phyloP scores from a whole-genome alignment of 2,797 vertebrate genomes.

The Coracias cyanogaster region DNA sequence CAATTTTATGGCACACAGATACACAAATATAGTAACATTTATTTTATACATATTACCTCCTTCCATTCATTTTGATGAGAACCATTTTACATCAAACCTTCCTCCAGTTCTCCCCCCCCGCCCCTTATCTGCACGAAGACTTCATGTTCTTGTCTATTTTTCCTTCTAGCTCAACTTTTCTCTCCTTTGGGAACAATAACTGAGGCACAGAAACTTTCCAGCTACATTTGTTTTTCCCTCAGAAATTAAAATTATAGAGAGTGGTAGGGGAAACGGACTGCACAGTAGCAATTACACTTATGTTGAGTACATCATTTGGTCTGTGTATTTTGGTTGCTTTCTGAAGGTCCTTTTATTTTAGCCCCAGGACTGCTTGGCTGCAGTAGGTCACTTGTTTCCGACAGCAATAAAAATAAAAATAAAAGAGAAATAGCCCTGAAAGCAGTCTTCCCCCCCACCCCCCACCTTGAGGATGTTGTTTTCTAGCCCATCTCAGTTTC shows the following conservation, averaged over 20 bases:
- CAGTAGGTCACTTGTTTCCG: constrained; percentile 66
- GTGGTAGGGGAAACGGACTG: not conserved
- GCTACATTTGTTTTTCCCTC: constrained; percentile 21
- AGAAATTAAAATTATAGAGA: constrained; percentile 37
- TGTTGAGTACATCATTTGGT: constrained; percentile 19
- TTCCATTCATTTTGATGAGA: not conserved
- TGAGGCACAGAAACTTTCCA: constrained; percentile 28
- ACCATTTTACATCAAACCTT: not conserved
- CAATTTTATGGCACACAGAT: not conserved
- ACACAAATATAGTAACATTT: not conserved
- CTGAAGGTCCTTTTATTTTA: constrained; percentile 61
- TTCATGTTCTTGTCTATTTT: constrained; percentile 10
- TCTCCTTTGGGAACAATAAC: constrained; percentile 20
- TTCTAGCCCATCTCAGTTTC: constrained; percentile 41
- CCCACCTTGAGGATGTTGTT: constrained; percentile 34
- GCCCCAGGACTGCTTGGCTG: constrained; percentile 46
- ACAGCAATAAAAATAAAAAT: constrained; percentile 54
- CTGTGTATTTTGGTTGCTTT: constrained; percentile 60
- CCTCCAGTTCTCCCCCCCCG: not conserved
- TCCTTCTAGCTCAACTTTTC: not conserved
- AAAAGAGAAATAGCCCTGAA: constrained; percentile 4
- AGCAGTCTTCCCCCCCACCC: not conserved
- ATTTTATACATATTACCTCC: not conserved
- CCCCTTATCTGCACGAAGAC: not conserved
- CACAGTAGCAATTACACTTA: constrained; percentile 32